phyloP scores from a whole-genome alignment of 2,888 invertebrate species.

The Rhagonycha fulva region DNA sequence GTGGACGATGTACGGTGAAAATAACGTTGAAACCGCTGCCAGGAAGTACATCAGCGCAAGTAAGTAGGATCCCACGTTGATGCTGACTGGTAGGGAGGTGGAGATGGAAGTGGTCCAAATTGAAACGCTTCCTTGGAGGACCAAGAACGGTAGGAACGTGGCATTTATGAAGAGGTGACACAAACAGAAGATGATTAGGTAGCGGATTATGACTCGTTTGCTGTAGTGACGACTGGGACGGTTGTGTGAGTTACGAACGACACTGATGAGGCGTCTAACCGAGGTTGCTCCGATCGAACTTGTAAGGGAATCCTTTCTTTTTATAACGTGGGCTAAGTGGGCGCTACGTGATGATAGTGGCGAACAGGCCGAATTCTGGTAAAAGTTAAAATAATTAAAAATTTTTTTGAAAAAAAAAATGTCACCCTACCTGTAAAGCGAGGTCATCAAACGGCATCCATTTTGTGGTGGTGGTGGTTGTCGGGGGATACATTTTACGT shows the following conservation, averaged over 20 bases:
- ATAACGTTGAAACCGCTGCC: conserved; percentile 62
- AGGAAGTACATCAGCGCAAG: conserved; percentile 65
- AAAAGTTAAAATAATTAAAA: neutral
- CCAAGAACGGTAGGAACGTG: conserved; percentile 65
- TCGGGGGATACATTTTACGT: conserved; percentile 7
- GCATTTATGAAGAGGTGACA: conserved; percentile 68
- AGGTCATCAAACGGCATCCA: conserved; percentile 26
- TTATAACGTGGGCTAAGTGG: conserved; percentile 41
- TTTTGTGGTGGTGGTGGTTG: conserved; percentile 3
- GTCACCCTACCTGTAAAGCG: conserved; percentile 25
- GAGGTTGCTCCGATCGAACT: conserved; percentile 79
- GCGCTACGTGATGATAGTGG: conserved; percentile 24
- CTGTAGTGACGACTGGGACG: conserved; percentile 56
- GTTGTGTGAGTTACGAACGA: conserved; percentile 51
- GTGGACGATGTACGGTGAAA: conserved; percentile 59
- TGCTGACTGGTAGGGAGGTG: conserved; percentile 30
- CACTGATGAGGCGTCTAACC: conserved; percentile 72
- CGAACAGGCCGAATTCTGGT: conserved; percentile 19
- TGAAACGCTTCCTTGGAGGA: conserved; percentile 60
- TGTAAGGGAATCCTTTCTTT: conserved; percentile 70
- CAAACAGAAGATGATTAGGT: conserved; percentile 61
- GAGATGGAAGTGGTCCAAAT: conserved; percentile 54
- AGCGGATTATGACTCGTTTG: conserved; percentile 56
- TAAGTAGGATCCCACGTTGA: conserved; percentile 62
- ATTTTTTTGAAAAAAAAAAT: neutral